Evolutionary conservation across 1,140 invertebrate genomes (phyloP).

Genomic region (Plutomurus gul): DNA sequence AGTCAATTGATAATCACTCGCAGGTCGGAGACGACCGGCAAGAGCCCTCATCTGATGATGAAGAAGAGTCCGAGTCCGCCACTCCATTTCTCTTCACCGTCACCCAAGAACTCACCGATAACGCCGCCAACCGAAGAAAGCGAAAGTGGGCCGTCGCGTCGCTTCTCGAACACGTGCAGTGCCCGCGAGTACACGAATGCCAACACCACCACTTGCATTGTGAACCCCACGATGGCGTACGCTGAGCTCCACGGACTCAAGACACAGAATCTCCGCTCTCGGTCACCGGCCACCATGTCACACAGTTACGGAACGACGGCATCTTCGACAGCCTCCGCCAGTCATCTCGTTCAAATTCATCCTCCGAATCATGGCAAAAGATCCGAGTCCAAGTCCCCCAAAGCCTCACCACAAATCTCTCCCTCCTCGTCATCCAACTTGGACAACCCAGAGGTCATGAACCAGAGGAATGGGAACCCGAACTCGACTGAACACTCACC

Average conservation of each 20-base stretch:
- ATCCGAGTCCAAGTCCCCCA: conserved; percentile 33
- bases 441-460: conserved; percentile 40
- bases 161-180: conserved; percentile 29
- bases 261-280: background rate
- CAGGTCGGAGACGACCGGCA: conserved; percentile 21
- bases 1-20: conserved; percentile 41
- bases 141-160: background rate
- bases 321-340: background rate
- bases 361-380: conserved; percentile 9
- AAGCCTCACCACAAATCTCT: conserved; percentile 45
- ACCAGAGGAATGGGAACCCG: conserved; percentile 46
- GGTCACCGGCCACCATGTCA: background rate
- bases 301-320: conserved; percentile 26
- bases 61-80: conserved; percentile 51
- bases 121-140: conserved; percentile 50
- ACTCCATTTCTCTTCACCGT: conserved; percentile 35
- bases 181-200: background rate
- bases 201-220: conserved; percentile 1
- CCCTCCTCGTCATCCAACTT: conserved; percentile 36
- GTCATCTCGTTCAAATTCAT: conserved; percentile 9
- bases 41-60: conserved; percentile 44
- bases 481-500: background rate
- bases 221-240: conserved; percentile 18
- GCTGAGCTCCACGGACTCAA: conserved; percentile 40
- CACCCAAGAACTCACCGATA: conserved; percentile 42